Conservation (phyloP, 2,888 invertebrate genomes). For the Dysmachus trigonus region DNA sequence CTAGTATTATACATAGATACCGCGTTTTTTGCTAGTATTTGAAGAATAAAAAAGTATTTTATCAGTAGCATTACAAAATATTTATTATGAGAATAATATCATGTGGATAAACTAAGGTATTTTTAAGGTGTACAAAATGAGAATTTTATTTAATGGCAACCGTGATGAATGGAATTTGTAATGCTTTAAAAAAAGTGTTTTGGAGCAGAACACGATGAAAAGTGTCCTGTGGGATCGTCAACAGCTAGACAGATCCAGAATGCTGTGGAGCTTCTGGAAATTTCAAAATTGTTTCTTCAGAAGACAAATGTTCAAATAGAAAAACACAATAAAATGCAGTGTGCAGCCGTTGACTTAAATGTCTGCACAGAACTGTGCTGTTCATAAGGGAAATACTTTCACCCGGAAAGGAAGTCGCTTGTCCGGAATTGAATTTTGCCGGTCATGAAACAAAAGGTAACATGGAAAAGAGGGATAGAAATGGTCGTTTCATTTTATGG, state of each 20-base stretch:
- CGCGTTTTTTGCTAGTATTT: no score
- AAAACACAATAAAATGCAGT: background rate
- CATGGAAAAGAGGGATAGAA: background rate
- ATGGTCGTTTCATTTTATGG: background rate
- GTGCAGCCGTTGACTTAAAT: background rate
- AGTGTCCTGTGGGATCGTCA: background rate
- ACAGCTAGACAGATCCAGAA: background rate
- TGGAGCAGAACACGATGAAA: background rate
- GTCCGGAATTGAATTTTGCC: background rate
- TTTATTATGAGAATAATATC: background rate
- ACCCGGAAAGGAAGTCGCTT: background rate
- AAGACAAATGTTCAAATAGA: background rate
- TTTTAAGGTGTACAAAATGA: background rate
- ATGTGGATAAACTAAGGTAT: background rate
- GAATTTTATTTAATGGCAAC: background rate
- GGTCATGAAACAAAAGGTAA: background rate
- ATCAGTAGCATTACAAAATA: background rate
- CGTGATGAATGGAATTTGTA: background rate
- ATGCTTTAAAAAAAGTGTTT: background rate
- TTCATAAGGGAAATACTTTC: background rate
- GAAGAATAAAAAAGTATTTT: background rate
- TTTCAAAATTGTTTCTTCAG: background rate
- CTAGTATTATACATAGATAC: background rate
- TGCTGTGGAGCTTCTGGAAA: background rate
- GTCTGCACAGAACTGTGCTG: background rate